These are phyloP conservation scores for Bombylius discolor DNA, from an alignment of 2,888 invertebrate species.

Conservation along the genomic window DNA sequence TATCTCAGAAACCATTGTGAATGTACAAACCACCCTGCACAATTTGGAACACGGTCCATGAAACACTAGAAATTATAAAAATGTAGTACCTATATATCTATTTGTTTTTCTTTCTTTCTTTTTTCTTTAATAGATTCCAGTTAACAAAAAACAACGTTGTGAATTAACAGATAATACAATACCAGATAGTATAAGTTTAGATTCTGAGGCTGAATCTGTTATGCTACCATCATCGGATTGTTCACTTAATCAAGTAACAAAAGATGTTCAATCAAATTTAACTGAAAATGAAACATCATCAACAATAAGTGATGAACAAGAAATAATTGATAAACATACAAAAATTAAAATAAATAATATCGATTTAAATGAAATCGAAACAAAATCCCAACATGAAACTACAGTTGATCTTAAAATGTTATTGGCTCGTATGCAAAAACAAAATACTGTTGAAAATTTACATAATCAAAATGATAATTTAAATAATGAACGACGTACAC, in stretches of 20 bases:
- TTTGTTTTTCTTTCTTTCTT: conserved; percentile 16
- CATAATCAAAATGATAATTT: neutral
- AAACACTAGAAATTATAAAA: neutral
- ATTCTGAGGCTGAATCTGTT: conserved; percentile 1
- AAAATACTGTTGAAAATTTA: neutral
- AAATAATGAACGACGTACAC: neutral
- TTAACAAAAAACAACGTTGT: conserved; percentile 1
- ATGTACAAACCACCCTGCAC: no score
- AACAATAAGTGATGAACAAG: neutral
- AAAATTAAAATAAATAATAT: neutral
- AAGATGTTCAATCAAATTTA: conserved; percentile 1
- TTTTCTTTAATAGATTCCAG: neutral
- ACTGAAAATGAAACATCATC: conserved; percentile 3
- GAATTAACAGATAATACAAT: conserved; percentile 4
- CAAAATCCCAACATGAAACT: neutral
- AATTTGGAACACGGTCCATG: no score
- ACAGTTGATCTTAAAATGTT: neutral
- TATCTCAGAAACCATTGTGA: no score
- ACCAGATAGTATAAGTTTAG: conserved; percentile 5
- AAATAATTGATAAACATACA: neutral
- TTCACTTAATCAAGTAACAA: neutral
- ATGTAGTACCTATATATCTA: conserved; percentile 32
- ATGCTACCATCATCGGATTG: neutral
- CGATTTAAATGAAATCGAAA: neutral
- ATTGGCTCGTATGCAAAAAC: neutral